Base-by-base conservation (phyloP, 2,113 vertebrate genomes). In the Castor canadensis region DNA sequence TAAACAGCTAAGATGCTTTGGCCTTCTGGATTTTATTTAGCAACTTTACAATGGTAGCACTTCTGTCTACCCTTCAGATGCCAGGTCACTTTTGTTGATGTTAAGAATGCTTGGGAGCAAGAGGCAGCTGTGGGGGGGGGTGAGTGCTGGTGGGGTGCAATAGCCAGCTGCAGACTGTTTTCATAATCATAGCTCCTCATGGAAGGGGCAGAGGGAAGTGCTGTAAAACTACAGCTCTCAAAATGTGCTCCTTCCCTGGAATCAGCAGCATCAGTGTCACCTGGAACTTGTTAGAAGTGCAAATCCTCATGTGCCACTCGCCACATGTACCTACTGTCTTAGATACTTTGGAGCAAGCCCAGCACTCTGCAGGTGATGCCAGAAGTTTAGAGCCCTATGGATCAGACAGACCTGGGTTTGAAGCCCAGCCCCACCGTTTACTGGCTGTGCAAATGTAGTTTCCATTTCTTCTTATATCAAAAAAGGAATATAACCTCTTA, bases 401-500 rank as follows among this genome's bases (percentile, higher is more conserved):
- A 56, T 69, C 58, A 85, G 66, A 60, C 4, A 9, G 38, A 49
- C 43, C 6, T 77, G 32, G 22, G 67, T 52, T 54, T 54, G 35
- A 94, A 82, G 54, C 43, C 38, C 32, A 9, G 38, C 13, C 56
- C 64, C 30, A 71, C 71, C 38, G 4, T 72, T 84, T 49, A n/a
- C 32, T 85, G 69, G 73, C 24, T 88, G 10, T 43, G n/a, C n/a
- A n/a, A n/a, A n/a, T n/a, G n/a, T n/a, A n/a, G 20, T 17, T 24
- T 88, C 10, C 40, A 75, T 72, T 91, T 77, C 94, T 89, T 81
- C 40, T 84, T 62, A 80, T 89, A 45, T 73, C 75, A 54, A 89
- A 84, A n/a, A 52, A 16, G 40, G 71, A 93, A 35, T 17, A 32
- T 1, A 17, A 6, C 17, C 38, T 45, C 28, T 76, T 28, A 38